Conservation (phyloP, 2,888 invertebrate genomes). For the Pecten maximus region DNA sequence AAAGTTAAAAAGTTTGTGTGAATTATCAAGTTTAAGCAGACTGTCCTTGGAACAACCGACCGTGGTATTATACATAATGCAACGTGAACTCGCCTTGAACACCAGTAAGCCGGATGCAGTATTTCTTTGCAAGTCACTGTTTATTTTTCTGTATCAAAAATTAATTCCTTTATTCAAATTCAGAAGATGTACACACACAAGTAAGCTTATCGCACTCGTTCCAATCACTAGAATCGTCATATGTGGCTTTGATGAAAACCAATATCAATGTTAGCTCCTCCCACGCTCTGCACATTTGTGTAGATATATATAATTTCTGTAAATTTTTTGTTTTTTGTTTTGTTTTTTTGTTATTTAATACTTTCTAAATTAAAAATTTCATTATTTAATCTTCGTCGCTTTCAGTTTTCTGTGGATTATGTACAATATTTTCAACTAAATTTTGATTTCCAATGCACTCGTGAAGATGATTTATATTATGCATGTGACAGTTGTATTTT, state of each 20-base stretch:
- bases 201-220: neutral
- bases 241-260: no score
- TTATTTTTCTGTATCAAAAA: neutral
- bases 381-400: no score
- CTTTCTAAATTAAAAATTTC: no score
- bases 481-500: neutral
- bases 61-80: neutral
- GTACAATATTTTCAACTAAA: neutral
- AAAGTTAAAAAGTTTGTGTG: no score
- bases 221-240: neutral
- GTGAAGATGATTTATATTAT: neutral
- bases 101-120: neutral
- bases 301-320: neutral
- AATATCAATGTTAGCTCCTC: no score
- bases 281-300: no score
- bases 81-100: neutral
- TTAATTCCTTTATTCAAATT: neutral
- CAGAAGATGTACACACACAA: neutral
- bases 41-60: neutral
- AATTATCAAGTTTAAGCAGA: no score
- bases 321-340: no score
- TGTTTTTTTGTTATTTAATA: no score
- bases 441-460: neutral
- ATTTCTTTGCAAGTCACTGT: conserved; percentile 19
- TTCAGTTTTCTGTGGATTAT: no score